A percentile compares a stretch with the other conserved stretches of the same genome.
phyloP scores from a whole-genome alignment of 2,888 invertebrate species.

The Napeogenes inachia region DNA sequence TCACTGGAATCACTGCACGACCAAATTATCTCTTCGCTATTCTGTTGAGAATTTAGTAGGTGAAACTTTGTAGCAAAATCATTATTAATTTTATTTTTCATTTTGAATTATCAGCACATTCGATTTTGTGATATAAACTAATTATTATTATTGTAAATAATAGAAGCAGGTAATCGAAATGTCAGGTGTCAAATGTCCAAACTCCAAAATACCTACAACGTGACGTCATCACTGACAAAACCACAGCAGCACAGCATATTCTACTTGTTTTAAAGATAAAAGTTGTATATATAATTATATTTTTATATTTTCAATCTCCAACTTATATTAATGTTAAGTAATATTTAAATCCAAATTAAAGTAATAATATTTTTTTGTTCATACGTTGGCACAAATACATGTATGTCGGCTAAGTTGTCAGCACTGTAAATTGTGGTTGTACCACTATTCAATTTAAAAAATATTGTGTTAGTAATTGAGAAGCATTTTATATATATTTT shows the following conservation, averaged over 20 bases:
- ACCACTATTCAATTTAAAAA: neutral
- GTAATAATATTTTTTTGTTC: neutral
- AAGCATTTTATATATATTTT: too few relatives aligned
- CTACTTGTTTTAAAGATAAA: too few relatives aligned
- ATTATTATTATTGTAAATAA: too few relatives aligned
- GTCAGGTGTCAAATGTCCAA: too few relatives aligned
- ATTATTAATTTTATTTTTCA: conserved; percentile 51
- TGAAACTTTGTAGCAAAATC: conserved; percentile 51
- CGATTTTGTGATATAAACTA: too few relatives aligned
- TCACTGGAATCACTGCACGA: conserved; percentile 63
- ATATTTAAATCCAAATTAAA: neutral
- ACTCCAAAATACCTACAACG: too few relatives aligned
- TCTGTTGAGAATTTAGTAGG: conserved; percentile 57
- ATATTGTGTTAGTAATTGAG: neutral
- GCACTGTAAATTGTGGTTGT: neutral
- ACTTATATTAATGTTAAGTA: too few relatives aligned
- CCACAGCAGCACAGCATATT: too few relatives aligned
- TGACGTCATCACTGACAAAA: too few relatives aligned
- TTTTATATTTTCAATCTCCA: too few relatives aligned
- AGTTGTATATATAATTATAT: too few relatives aligned
- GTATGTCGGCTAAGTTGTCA: neutral
- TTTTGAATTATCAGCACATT: conserved; percentile 24
- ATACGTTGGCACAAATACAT: neutral
- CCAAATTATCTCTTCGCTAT: conserved; percentile 59
- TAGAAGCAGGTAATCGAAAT: too few relatives aligned